Evolutionary conservation across 2,797 vertebrate species (phyloP).

Genomic region (Rhinella marina): DNA sequence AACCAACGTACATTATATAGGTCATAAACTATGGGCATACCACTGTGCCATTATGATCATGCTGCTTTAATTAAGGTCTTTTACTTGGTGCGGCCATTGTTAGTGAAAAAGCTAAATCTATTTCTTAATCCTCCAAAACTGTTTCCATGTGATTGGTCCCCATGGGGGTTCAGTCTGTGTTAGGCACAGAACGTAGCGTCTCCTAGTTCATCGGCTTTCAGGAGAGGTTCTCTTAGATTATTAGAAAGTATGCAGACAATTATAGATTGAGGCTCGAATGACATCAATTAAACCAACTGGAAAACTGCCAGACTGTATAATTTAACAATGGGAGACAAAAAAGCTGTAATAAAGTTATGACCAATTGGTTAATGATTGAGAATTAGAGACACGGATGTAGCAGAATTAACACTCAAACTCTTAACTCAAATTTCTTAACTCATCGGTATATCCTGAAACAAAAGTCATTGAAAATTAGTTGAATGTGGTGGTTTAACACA

Average conservation of each 20-base stretch:
- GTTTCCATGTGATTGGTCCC: conserved; percentile 49
- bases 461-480: too few species aligned
- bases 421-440: too few species aligned
- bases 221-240: conserved; percentile 24
- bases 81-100: conserved; percentile 40
- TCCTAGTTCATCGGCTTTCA: conserved; percentile 32
- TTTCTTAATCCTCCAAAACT: conserved; percentile 49
- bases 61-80: conserved; percentile 42
- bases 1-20: conserved; percentile 34
- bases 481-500: too few species aligned
- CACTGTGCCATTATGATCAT: conserved; percentile 42
- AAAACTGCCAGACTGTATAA: conserved; percentile 22
- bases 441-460: too few species aligned
- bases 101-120: conserved; percentile 24
- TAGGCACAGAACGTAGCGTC: neutral
- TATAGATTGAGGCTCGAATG: conserved; percentile 34
- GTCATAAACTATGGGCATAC: conserved; percentile 5
- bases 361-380: neutral
- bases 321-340: conserved; percentile 5
- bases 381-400: neutral
- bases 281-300: conserved; percentile 29
- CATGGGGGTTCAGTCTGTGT: conserved; percentile 35
- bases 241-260: conserved; percentile 36
- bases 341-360: conserved; percentile 18
- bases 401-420: too few species aligned